Conservation (phyloP, 2,113 vertebrate genomes). For the Potamarius usumacintae region DNA sequence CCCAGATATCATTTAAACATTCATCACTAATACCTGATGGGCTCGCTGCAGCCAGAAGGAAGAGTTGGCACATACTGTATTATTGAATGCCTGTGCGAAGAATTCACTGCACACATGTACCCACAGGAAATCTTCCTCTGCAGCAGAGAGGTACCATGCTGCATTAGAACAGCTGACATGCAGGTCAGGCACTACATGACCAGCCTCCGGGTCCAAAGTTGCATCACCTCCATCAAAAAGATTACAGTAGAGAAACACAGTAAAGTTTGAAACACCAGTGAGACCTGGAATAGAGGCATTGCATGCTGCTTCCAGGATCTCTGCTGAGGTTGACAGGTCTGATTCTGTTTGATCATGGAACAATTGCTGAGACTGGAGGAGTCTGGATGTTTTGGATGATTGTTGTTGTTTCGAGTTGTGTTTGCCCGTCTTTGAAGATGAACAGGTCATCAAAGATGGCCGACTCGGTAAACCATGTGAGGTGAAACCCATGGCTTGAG, state of each 20-base stretch:
- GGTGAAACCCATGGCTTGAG: slow-evolving; percentile 75
- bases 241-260: slow-evolving; percentile 83
- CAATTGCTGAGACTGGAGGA: slow-evolving; percentile 36
- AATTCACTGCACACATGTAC: slow-evolving; percentile 82
- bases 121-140: slow-evolving; percentile 81
- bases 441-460: slow-evolving; percentile 78
- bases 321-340: slow-evolving; percentile 55
- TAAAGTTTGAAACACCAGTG: slow-evolving; percentile 84
- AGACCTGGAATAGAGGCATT: slow-evolving; percentile 75
- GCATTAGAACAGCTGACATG: slow-evolving; percentile 78
- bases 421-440: slow-evolving; percentile 48
- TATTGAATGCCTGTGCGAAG: slow-evolving; percentile 81
- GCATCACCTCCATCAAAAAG: slow-evolving; percentile 70
- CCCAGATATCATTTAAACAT: neutral
- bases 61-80: slow-evolving; percentile 79
- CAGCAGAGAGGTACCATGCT: slow-evolving; percentile 81
- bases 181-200: slow-evolving; percentile 68
- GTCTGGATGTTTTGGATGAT: slow-evolving; percentile 36
- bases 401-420: neutral
- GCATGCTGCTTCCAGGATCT: slow-evolving; percentile 81
- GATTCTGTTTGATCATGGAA: slow-evolving; percentile 47
- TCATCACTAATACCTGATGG: slow-evolving; percentile 63
- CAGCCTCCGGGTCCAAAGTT: slow-evolving; percentile 57
- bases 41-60: slow-evolving; percentile 77
- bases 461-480: slow-evolving; percentile 73